These are phyloP conservation scores for Acanthornis magna DNA, from an alignment of 2,797 vertebrate species.

Conservation along the genomic window DNA sequence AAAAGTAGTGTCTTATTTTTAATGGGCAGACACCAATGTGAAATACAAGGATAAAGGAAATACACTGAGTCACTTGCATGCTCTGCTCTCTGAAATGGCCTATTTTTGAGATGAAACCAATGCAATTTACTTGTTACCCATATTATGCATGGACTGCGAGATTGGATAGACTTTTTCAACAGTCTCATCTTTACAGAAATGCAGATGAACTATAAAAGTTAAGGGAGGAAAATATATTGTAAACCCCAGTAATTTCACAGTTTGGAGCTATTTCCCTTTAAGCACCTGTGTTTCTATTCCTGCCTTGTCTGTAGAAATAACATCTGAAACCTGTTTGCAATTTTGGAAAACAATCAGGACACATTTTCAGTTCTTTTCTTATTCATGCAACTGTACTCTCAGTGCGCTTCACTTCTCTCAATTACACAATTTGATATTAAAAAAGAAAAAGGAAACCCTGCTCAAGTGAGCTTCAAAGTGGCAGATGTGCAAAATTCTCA, in stretches of 20 bases:
- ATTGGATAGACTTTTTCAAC: neutral
- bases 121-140: neutral
- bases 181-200: neutral
- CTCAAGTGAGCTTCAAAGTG: constrained; percentile 60
- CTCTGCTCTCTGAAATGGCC: neutral
- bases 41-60: constrained; percentile 13
- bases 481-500: constrained; percentile 57
- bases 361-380: constrained; percentile 62
- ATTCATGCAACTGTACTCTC: constrained; percentile 46
- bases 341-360: constrained; percentile 66
- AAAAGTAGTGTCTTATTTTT: constrained; percentile 3
- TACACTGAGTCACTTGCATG: neutral
- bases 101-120: neutral
- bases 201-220: constrained; percentile 25
- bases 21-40: neutral
- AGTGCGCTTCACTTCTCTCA: constrained; percentile 55
- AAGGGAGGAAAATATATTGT: neutral
- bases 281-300: constrained; percentile 33
- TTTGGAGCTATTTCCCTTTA: constrained; percentile 41
- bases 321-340: constrained; percentile 61
- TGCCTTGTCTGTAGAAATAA: constrained; percentile 46
- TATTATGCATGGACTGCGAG: neutral
- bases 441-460: constrained; percentile 36
- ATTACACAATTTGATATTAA: constrained; percentile 59
- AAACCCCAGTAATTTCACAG: constrained; percentile 20